These are phyloP conservation scores for Aurelia sp. DNA, from an alignment of 30 jellyfish, hydroid and myxozoan genomes.

Conservation along the genomic window DNA sequence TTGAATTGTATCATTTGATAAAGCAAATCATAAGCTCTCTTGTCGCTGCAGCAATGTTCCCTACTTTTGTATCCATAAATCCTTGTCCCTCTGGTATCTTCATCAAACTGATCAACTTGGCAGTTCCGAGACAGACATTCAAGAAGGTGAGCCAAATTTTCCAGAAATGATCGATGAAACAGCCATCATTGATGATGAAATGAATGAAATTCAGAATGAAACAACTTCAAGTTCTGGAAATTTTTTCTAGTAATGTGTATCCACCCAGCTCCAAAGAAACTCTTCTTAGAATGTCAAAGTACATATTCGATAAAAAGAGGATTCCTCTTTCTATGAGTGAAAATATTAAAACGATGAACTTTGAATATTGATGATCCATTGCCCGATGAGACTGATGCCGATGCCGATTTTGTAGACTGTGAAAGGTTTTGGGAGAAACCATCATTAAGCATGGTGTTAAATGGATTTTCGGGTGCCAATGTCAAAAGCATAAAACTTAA, in stretches of 20 bases:
- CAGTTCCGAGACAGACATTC: too few species aligned
- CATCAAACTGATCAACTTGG: conserved; percentile 23
- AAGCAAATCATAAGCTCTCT: background rate
- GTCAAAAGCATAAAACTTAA: background rate
- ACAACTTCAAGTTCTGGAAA: background rate
- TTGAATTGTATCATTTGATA: conserved; percentile 22
- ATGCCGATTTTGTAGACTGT: conserved; percentile 29
- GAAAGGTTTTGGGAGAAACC: conserved; percentile 47
- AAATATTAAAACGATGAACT: background rate
- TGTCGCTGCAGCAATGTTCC: conserved; percentile 27
- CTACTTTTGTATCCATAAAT: conserved; percentile 41
- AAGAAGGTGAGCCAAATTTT: too few species aligned
- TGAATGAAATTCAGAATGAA: background rate
- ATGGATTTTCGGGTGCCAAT: conserved; percentile 28
- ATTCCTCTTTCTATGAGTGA: conserved; percentile 1
- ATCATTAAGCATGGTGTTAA: conserved; percentile 6
- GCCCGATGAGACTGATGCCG: conserved; percentile 15
- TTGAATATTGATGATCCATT: background rate
- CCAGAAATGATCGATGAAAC: background rate
- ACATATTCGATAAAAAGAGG: conserved; percentile 9
- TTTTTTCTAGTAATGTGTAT: background rate
- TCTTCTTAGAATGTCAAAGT: conserved; percentile 20
- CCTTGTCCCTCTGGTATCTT: conserved; percentile 52
- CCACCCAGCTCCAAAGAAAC: conserved; percentile 2
- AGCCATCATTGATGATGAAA: background rate